Base-by-base conservation (phyloP, 2,797 vertebrate species). In the Tapera naevia region DNA sequence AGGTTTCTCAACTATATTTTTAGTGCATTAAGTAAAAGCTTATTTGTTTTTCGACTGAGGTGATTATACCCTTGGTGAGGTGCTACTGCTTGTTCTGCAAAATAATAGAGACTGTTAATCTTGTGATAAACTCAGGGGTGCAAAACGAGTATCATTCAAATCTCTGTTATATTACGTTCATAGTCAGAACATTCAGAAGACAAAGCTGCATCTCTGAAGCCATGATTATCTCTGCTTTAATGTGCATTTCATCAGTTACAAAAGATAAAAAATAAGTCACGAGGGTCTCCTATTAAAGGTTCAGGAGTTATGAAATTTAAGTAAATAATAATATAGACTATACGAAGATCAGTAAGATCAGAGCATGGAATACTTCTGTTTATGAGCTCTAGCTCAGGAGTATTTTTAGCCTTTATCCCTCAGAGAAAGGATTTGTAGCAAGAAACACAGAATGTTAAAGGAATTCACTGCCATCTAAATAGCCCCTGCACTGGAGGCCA, bases 1-100 rank as follows among this genome's bases (percentile, higher is more conserved):
- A 97, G 91, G 86, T 92, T 95, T 94, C 95, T 96, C 91, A 80
- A 88, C 69, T 89, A 43, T 94, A 96, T 96, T 96, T 96, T 97
- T 95, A 95, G 95, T 22, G 6, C 61, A 61, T 92, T 85, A 96
- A 94, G 71, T 86, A 93, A 97, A 93, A 93, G 86, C 66, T 81
- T 93, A 62, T 97, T 94, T 89, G 86, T 93, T 83, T 96, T 91
- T 91, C 92, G 75, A 64, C 56, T 94, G 89, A 86, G 87, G 74
- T 70, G 71, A 95, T 94, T 95, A 87, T 79, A 86, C 91, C 60
- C 82, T 94, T n/a, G 74, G 82, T 80, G 74, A 95, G 88, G 74
- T n/a, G 32, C 60, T 94, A 82, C 60, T 91, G 90, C 78, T 90
- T 88, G 60, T 93, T 93, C 78, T 94, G 89, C 88, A 94, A 91